Conservation (phyloP, 2,113 vertebrate species). For the Sinocyclocheilus anophthalmus region DNA sequence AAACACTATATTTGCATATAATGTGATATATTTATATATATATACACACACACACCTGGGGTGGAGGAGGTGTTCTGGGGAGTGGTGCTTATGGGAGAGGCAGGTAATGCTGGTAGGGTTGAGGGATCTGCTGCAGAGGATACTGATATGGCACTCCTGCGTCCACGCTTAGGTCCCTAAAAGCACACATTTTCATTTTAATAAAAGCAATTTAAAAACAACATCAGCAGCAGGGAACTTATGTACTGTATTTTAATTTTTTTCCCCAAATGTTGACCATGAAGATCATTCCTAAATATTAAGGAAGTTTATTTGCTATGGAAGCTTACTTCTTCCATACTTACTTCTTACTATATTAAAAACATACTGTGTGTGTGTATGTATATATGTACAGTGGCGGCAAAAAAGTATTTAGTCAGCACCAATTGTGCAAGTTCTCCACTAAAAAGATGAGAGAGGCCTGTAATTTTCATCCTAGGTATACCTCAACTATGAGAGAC, state of each 20-base stretch:
- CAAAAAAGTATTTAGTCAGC: no score
- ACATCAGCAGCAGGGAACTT: background rate
- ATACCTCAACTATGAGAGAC: no score
- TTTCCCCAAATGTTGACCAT: background rate
- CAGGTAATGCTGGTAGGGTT: slow-evolving; percentile 97
- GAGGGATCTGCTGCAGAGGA: slow-evolving; percentile 90
- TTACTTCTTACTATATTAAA: no score
- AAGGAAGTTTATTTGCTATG: background rate
- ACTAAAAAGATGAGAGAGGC: no score
- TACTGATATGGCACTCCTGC: slow-evolving; percentile 89
- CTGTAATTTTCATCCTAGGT: no score
- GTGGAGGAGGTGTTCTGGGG: slow-evolving; percentile 89
- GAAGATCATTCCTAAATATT: background rate
- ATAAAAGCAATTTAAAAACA: background rate
- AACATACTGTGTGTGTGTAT: no score
- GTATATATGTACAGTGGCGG: no score
- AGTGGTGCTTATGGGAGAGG: slow-evolving; percentile 92
- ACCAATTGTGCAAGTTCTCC: no score
- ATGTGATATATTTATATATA: no score
- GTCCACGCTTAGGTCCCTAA: slow-evolving; percentile 95
- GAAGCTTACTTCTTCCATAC: no score
- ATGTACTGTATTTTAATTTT: background rate
- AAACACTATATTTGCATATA: no score
- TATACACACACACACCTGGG: slow-evolving; percentile 80
- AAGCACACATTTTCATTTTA: slow-evolving; percentile 11